phyloP scores from a whole-genome alignment of 2,113 vertebrate genomes.

The Engraulis encrasicolus region DNA sequence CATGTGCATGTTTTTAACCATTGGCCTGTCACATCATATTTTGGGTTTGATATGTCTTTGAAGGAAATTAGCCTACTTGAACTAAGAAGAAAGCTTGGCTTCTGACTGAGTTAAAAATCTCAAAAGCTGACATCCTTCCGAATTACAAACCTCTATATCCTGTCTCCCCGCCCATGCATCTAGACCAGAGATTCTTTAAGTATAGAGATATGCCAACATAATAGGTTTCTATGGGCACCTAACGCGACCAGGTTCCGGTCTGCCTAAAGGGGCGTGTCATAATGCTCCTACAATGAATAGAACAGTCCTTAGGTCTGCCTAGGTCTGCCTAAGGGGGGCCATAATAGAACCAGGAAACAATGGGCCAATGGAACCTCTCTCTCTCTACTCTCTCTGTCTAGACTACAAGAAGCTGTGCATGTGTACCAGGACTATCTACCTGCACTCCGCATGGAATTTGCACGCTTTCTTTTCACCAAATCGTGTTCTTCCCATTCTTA shows the following conservation, averaged over 20 bases:
- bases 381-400: too few relatives aligned
- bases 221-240: too few relatives aligned
- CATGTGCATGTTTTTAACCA: not conserved
- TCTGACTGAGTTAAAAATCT: not conserved
- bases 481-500: conserved; percentile 49
- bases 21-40: conserved; percentile 48
- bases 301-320: too few relatives aligned
- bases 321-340: too few relatives aligned
- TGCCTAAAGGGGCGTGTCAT: too few relatives aligned
- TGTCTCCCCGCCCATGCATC: not conserved
- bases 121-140: not conserved
- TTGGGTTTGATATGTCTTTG: conserved; percentile 20
- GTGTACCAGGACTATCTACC: not conserved
- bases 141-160: not conserved
- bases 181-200: too few relatives aligned
- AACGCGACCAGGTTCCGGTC: too few relatives aligned
- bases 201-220: too few relatives aligned
- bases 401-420: too few relatives aligned
- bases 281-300: too few relatives aligned
- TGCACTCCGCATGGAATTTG: conserved; percentile 20
- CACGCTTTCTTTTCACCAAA: conserved; percentile 54
- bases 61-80: not conserved
- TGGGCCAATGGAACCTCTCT: too few relatives aligned
- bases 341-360: too few relatives aligned
- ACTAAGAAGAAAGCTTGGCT: not conserved